Evolutionary conservation across 1,140 invertebrate genomes (phyloP).

Genomic region (Musca domestica): DNA sequence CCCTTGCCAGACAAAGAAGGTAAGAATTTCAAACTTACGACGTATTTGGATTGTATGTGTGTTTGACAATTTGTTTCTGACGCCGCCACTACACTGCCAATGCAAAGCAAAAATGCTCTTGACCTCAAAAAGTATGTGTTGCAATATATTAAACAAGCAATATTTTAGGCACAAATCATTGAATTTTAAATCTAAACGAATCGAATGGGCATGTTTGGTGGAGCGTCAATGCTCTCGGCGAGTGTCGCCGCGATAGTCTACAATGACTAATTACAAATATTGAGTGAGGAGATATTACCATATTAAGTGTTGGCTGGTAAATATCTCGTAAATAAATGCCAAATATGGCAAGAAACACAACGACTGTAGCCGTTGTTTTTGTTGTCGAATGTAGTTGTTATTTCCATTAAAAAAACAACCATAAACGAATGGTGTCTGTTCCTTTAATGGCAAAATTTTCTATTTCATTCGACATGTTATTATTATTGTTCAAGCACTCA

Average conservation of each 20-base stretch:
- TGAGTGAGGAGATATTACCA: neutral
- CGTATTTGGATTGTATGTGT: neutral
- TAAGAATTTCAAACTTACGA: conserved; percentile 55
- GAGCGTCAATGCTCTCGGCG: no score
- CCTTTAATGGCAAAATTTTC: no score
- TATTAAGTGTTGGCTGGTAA: neutral
- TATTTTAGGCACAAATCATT: no score
- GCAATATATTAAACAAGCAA: no score
- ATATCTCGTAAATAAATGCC: conserved; percentile 12
- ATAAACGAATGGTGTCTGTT: neutral
- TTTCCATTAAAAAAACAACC: neutral
- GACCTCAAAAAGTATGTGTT: neutral
- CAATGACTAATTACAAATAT: conserved; percentile 1
- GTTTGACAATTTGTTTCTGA: neutral
- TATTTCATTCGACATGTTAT: no score
- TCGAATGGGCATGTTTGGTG: no score
- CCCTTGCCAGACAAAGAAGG: conserved; percentile 92
- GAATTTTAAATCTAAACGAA: no score
- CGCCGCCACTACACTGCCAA: no score
- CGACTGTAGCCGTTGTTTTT: no score
- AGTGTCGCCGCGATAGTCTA: no score
- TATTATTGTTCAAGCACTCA: no score
- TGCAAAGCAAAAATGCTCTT: neutral
- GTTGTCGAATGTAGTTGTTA: neutral
- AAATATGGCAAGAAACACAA: neutral